Evolutionary conservation across 2,888 invertebrate species (phyloP).

Genomic region (Myathropa florea): DNA sequence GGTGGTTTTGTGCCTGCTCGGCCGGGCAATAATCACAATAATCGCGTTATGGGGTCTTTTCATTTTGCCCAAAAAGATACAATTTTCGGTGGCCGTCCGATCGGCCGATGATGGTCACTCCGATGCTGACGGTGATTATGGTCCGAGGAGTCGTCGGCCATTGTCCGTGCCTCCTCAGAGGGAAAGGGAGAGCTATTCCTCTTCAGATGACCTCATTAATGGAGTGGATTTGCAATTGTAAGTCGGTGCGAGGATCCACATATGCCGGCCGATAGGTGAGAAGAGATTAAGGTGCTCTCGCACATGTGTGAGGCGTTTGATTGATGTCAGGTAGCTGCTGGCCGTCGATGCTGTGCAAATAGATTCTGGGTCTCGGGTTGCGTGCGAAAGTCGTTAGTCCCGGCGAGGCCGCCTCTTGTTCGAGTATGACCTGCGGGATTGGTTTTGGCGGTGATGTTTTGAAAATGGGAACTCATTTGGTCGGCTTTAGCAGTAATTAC

Average conservation of each 20-base stretch:
- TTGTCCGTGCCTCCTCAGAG: background rate
- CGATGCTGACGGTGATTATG: slow-evolving; percentile 20
- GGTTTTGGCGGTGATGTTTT: slow-evolving; percentile 45
- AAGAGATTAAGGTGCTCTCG: slow-evolving; percentile 46
- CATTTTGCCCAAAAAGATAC: slow-evolving; percentile 17
- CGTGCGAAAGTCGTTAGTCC: slow-evolving; percentile 59
- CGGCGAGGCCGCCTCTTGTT: slow-evolving; percentile 7
- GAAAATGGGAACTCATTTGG: slow-evolving; percentile 55
- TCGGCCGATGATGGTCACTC: slow-evolving; percentile 35
- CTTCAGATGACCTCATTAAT: slow-evolving; percentile 63
- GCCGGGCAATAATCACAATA: slow-evolving; percentile 64
- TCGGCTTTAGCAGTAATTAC: slow-evolving; percentile 53
- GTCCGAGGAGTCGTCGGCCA: background rate
- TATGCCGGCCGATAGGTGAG: slow-evolving; percentile 19
- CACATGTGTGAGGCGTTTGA: slow-evolving; percentile 42
- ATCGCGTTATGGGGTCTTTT: slow-evolving; percentile 59
- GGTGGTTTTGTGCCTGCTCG: background rate
- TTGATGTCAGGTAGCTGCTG: slow-evolving; percentile 52
- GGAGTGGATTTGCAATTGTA: slow-evolving; percentile 58
- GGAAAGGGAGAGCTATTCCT: slow-evolving; percentile 4
- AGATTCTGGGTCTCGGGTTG: slow-evolving; percentile 39
- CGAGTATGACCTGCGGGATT: slow-evolving; percentile 28
- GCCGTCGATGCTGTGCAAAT: background rate
- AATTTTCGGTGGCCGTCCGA: slow-evolving; percentile 43
- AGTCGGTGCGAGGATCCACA: background rate